These are phyloP conservation scores for Athripsodes cinereus DNA, from an alignment of 2,888 invertebrate species.

Conservation along the genomic window DNA sequence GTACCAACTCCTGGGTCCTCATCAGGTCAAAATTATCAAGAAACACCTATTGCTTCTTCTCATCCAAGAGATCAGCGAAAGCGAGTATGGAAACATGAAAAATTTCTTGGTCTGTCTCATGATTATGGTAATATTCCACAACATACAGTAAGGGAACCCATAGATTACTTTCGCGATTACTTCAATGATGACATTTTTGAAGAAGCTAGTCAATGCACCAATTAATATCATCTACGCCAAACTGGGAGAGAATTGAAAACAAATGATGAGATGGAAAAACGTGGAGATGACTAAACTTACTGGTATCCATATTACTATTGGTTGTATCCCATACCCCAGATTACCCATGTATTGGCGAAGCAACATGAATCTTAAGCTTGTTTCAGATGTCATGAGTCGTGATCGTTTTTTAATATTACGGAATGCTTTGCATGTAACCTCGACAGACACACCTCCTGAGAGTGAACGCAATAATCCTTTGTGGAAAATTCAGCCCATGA, in stretches of 20 bases:
- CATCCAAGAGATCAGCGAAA: not conserved
- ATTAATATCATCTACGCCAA: not conserved
- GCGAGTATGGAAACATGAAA: not conserved
- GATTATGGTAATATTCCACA: not conserved
- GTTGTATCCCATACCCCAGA: not conserved
- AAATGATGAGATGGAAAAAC: too few relatives aligned
- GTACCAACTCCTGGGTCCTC: not conserved
- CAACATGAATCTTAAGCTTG: not conserved
- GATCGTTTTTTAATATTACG: not conserved
- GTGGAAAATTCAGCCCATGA: constrained; percentile 1
- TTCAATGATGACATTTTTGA: not conserved
- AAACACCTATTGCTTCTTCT: not conserved
- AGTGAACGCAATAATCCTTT: not conserved
- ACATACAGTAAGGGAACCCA: not conserved
- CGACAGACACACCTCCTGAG: not conserved
- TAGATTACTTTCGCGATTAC: not conserved
- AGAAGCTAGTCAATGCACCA: not conserved
- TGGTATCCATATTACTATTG: constrained; percentile 1
- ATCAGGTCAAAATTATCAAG: too few relatives aligned
- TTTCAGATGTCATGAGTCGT: not conserved
- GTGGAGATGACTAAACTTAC: not conserved
- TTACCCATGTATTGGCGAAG: not conserved
- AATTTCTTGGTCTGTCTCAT: not conserved
- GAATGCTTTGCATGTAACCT: not conserved
- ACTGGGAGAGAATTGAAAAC: not conserved